Evolutionary conservation across 1,140 invertebrate genomes (phyloP), one percentile per base, ranked within the genome.

Genomic region (Acyrthosiphon pisum): DNA sequence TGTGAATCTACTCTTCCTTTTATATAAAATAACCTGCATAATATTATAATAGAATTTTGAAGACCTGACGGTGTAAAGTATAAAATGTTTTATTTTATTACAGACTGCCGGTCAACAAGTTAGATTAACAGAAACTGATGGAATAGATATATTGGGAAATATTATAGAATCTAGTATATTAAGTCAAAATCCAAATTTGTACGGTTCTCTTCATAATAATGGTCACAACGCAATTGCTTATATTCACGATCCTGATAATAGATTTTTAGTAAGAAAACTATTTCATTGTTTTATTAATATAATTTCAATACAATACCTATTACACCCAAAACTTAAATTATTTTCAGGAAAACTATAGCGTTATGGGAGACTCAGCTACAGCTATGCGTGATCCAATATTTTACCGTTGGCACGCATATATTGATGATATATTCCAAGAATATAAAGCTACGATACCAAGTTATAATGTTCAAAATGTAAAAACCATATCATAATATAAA

Each of bases 341-440:
- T 37, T 93, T 94, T 90, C 9, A 96, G 96, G 96, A 97, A 95
- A 96, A 95, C 9, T 97, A 97, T 93, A 95, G 96, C n/a, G 96
- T 97, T 0, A 97, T 97, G 96, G 97, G 96, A n/a, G 97, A 97
- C 94, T 95, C 96, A 0, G 96, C 97, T 0, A 97, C 97, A 18
- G 96, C 97, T 18, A 97, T 97, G 97, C 96, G 98, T 22, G 98
- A 98, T 95, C 98, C 98, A 0, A 95, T 97, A 20, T 98, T 98
- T 95, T 98, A 98, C 95, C 96, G 97, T 94, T 98, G 97, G 97
- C 98, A 98, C 94, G 96, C 97, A 8, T 97, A 97, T 94, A 96
- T 98, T 44, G 97, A 98, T 94, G 96, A 98, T 91, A 95, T 98
- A 14, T 98, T 98, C 95, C 95, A 96, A 93, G 96, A 97, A 94